Evolutionary conservation across 2,888 invertebrate species (phyloP).

Genomic region (Coremacera marginata): DNA sequence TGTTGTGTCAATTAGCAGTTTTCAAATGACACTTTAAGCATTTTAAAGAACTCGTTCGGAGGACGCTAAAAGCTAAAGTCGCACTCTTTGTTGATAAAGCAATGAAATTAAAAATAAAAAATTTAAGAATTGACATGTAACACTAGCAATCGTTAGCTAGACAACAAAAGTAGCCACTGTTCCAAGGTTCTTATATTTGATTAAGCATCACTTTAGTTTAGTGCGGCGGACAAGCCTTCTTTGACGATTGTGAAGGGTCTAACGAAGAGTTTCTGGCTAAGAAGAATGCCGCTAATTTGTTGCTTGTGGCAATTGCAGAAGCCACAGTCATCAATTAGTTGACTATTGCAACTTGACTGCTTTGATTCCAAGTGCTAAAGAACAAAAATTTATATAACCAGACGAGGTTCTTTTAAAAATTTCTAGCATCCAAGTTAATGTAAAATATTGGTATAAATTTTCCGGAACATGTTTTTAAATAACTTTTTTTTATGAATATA

Average conservation of each 20-base stretch:
- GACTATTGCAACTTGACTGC: not conserved
- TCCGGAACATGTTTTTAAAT: too few relatives aligned
- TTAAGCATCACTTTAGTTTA: not conserved
- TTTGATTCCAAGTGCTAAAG: not conserved
- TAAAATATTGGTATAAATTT: too few relatives aligned
- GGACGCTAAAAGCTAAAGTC: slow-evolving; percentile 5
- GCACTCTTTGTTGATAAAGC: not conserved
- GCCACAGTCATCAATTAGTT: not conserved
- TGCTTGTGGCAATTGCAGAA: slow-evolving; percentile 7
- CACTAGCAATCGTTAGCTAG: not conserved
- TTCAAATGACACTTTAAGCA: slow-evolving; percentile 69
- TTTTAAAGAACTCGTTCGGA: slow-evolving; percentile 23
- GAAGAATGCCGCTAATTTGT: slow-evolving; percentile 34
- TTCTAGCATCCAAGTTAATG: too few relatives aligned
- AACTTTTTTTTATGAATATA: too few relatives aligned
- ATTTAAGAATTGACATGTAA: not conserved
- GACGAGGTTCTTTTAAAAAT: too few relatives aligned
- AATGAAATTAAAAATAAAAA: not conserved
- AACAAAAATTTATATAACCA: not conserved
- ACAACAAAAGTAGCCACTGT: slow-evolving; percentile 24
- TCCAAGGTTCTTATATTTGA: not conserved
- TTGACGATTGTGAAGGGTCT: slow-evolving; percentile 23
- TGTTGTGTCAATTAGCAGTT: slow-evolving; percentile 69
- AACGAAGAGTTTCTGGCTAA: slow-evolving; percentile 23
- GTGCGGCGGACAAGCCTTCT: not conserved